phyloP scores from a whole-genome alignment of 2,113 vertebrate species.

The Solenodon paradoxus region DNA sequence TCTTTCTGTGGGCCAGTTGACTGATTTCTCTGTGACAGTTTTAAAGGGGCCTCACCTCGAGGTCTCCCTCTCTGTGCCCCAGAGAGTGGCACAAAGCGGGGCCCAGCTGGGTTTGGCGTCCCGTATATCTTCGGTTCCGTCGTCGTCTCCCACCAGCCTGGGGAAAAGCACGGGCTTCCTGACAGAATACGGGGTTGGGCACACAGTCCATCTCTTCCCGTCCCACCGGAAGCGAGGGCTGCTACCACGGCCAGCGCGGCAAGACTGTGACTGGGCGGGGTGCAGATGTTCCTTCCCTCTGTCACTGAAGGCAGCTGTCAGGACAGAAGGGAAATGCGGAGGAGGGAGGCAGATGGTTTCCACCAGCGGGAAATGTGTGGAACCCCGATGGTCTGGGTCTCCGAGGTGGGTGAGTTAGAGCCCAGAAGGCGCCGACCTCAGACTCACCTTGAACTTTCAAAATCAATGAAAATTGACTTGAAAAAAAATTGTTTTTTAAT shows the following conservation, averaged over 20 bases:
- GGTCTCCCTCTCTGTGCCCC: neutral
- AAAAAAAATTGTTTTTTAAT: neutral
- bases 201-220: neutral
- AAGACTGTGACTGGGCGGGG: neutral
- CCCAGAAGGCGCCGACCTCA: neutral
- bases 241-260: neutral
- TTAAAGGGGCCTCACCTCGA: neutral
- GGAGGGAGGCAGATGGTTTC: neutral
- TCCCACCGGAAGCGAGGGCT: neutral
- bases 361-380: neutral
- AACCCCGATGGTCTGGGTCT: neutral
- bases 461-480: neutral
- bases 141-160: neutral
- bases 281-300: neutral
- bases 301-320: neutral
- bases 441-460: neutral
- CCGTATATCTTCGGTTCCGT: neutral
- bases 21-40: neutral
- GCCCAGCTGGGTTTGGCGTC: neutral
- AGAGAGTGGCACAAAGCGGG: neutral
- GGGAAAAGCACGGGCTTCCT: too few relatives aligned
- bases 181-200: too few relatives aligned
- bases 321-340: neutral
- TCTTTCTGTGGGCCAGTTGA: neutral
- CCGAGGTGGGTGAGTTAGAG: neutral